Evolutionary conservation across 1,140 invertebrate genomes (phyloP).

Genomic region (Scaptomyza hsui): DNA sequence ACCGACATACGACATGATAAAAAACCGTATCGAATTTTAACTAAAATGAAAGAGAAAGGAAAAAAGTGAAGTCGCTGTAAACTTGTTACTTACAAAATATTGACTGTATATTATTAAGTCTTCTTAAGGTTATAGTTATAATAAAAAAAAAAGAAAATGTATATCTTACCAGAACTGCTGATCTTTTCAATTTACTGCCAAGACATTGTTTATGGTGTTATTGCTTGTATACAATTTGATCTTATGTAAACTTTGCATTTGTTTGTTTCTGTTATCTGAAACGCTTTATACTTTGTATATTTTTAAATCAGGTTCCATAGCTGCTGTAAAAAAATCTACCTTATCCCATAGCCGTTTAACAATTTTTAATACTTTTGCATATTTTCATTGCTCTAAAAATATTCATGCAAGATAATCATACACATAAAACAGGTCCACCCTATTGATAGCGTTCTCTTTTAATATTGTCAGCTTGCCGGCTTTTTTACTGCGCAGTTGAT

Average conservation of each 20-base stretch:
- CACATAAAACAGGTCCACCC: constrained; percentile 49
- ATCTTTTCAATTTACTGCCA: not conserved
- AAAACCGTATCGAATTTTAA: constrained; percentile 13
- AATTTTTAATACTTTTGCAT: too few relatives aligned
- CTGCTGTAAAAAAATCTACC: too few relatives aligned
- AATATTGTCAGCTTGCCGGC: constrained; percentile 53
- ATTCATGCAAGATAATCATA: too few relatives aligned
- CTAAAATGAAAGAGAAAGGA: constrained; percentile 26
- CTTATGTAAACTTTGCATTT: too few relatives aligned
- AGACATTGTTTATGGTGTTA: too few relatives aligned
- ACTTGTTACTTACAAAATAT: not conserved
- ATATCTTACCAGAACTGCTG: not conserved
- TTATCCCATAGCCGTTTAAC: too few relatives aligned
- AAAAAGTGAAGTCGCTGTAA: constrained; percentile 20
- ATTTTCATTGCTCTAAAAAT: not conserved
- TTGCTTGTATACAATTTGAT: too few relatives aligned
- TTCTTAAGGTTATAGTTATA: not conserved
- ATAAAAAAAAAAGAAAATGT: not conserved
- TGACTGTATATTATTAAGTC: constrained; percentile 1
- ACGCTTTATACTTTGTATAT: too few relatives aligned
- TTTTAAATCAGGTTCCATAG: too few relatives aligned
- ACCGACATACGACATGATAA: not conserved
- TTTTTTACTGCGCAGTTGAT: constrained; percentile 67
- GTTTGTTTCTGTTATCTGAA: too few relatives aligned
- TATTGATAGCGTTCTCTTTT: constrained; percentile 24